A percentile compares a stretch with the other conserved stretches of the same genome.
These are phyloP conservation scores for Hemithea aestivaria DNA, from an alignment of 2,888 invertebrate species.

Conservation along the genomic window DNA sequence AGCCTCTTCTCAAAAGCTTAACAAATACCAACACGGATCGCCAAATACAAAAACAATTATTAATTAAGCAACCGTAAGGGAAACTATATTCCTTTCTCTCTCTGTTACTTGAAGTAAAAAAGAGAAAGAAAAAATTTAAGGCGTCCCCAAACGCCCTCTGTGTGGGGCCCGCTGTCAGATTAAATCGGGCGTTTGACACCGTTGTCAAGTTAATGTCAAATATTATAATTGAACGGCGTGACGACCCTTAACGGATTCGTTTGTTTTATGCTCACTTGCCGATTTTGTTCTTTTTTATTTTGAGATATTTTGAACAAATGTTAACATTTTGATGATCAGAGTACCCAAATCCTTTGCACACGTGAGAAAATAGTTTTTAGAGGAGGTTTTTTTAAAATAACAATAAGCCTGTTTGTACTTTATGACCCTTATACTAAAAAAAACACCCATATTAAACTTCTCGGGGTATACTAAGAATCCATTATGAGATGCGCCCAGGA, in stretches of 20 bases:
- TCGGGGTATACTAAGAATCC: too few species aligned
- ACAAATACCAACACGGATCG: slow-evolving; percentile 23
- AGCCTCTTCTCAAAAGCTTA: slow-evolving; percentile 17
- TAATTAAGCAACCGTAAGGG: slow-evolving; percentile 39
- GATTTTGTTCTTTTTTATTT: slow-evolving; percentile 2
- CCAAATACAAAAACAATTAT: slow-evolving; percentile 39
- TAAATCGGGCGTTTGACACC: slow-evolving; percentile 52
- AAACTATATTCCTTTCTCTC: slow-evolving; percentile 2
- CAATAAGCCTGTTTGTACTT: too few species aligned
- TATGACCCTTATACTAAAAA: too few species aligned
- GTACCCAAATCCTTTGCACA: too few species aligned
- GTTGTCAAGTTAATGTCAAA: slow-evolving; percentile 55
- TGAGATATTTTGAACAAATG: background rate
- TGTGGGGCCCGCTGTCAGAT: slow-evolving; percentile 57
- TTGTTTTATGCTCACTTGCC: slow-evolving; percentile 11
- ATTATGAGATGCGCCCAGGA: too few species aligned
- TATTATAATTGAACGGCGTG: slow-evolving; percentile 50
- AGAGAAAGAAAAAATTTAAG: slow-evolving; percentile 33
- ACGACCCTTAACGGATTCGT: slow-evolving; percentile 40
- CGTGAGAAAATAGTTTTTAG: too few species aligned
- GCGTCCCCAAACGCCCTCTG: slow-evolving; percentile 27
- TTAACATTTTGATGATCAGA: too few species aligned
- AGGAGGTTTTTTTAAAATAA: too few species aligned
- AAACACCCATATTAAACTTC: too few species aligned
- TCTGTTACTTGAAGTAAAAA: slow-evolving; percentile 4